A percentile compares a stretch with the other conserved stretches of the same genome.
Evolutionary conservation across 2,113 vertebrate species (phyloP).

Genomic region (Delphinapterus leucas): DNA sequence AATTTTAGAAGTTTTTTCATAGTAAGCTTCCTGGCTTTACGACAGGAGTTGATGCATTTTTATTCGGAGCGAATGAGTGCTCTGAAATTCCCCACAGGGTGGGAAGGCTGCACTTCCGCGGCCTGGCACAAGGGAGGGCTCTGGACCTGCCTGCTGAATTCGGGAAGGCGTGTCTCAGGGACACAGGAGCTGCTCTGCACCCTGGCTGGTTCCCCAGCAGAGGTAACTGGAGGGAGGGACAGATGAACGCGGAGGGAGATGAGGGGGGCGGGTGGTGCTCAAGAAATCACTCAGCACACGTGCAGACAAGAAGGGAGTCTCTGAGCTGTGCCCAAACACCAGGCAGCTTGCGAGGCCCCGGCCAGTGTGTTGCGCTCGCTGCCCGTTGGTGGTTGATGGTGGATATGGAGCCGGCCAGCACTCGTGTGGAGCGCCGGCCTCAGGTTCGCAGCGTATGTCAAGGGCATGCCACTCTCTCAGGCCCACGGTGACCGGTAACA

Average conservation of each 20-base stretch:
- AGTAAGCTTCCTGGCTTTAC: no score
- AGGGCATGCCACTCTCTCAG: not conserved
- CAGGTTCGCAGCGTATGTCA: fast-evolving
- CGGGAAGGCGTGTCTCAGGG: not conserved
- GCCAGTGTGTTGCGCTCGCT: fast-evolving
- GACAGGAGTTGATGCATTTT: not conserved
- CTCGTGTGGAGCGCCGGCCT: no score
- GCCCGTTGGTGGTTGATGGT: fast-evolving
- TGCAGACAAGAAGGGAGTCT: fast-evolving
- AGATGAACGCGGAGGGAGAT: fast-evolving
- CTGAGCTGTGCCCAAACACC: not conserved
- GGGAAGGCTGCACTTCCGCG: not conserved
- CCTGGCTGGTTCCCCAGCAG: not conserved
- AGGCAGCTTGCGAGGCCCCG: not conserved
- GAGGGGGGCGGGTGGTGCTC: not conserved
- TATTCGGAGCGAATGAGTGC: fast-evolving
- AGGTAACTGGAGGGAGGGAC: not conserved
- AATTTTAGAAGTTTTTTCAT: not conserved
- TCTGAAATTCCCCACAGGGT: not conserved
- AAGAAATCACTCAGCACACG: not conserved
- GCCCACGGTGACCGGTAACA: no score
- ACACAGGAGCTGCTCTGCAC: not conserved
- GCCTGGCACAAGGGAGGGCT: not conserved
- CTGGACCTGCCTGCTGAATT: fast-evolving
- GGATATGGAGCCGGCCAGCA: not conserved